These are phyloP conservation scores for Columba livia DNA, from an alignment of 2,113 vertebrate genomes.

Conservation along the genomic window DNA sequence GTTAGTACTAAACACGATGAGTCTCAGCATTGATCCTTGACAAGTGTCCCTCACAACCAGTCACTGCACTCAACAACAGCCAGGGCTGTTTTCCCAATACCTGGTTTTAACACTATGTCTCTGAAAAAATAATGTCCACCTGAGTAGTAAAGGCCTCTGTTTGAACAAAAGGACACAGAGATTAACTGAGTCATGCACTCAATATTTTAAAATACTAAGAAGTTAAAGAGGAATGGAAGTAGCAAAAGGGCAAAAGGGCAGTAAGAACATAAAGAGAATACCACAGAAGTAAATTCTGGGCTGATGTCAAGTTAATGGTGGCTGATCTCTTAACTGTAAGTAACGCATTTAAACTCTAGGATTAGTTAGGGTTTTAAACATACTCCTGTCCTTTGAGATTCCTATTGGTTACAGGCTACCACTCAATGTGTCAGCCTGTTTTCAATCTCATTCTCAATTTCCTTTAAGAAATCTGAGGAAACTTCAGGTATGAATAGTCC, in stretches of 20 bases:
- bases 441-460: neutral
- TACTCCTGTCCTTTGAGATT: neutral
- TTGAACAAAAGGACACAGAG: neutral
- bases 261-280: neutral
- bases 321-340: neutral
- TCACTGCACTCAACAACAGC: neutral
- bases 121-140: neutral
- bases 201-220: neutral
- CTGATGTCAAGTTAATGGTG: neutral
- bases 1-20: neutral
- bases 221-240: neutral
- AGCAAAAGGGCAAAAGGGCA: neutral
- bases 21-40: neutral
- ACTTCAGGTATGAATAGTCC: neutral
- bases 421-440: neutral
- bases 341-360: neutral
- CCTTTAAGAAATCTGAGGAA: neutral
- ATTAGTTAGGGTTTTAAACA: neutral
- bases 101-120: neutral
- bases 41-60: rapidly evolving
- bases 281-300: neutral
- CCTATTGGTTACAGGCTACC: neutral
- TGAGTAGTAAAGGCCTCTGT: neutral
- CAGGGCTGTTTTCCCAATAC: neutral
- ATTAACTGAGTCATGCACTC: neutral